Base-by-base conservation (phyloP, 2,888 invertebrate genomes). In the Eupithecia inturbata region DNA sequence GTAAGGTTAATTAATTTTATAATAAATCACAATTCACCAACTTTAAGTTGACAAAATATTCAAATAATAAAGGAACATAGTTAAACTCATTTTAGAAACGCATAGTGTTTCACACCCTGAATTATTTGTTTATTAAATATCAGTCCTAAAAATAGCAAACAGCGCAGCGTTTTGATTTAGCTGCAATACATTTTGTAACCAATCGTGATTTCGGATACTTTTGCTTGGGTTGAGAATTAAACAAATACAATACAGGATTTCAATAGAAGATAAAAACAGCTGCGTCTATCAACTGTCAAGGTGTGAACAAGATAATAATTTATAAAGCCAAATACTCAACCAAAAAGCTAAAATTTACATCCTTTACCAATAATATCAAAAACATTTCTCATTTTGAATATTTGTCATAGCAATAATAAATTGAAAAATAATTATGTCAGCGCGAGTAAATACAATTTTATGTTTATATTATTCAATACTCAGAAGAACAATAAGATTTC, bases 11-110 rank as follows among this genome's bases (percentile, higher is more conserved):
- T 88, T 80, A 87, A 80, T 84, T 85, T 84, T 90, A 89, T 89
- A 88, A 90, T 91, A 93, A 93, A 94, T 93, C 93, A 94, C 94
- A 94, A 91, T 90, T 82, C 85, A 91, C 84, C 94, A 94, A 94
- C 94, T 94, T 93, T 91, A 74, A 94, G 94, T 93, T 92, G 93
- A 91, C 87, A 87, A 91, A 89, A 85, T 85, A 88, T 87, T 88
- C 81, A 88, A 88, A 87, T 89, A 89, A 91, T 89, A 88, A 91
- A 91, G 90, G 91, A 91, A 91, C 91, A 88, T 87, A 89, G 84
- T 86, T 88, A 89, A 85, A 74, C 76, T 70, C 76, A 75, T 86
- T 84, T 84, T 84, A 85, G 85, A 87, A 85, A 86, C 87, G 83
- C 82, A 84, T 78, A 88, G 90, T 91, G 91, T 91, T 88, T 88